Evolutionary conservation across 2,113 vertebrate genomes (phyloP).

Genomic region (Phaetusa simplex): DNA sequence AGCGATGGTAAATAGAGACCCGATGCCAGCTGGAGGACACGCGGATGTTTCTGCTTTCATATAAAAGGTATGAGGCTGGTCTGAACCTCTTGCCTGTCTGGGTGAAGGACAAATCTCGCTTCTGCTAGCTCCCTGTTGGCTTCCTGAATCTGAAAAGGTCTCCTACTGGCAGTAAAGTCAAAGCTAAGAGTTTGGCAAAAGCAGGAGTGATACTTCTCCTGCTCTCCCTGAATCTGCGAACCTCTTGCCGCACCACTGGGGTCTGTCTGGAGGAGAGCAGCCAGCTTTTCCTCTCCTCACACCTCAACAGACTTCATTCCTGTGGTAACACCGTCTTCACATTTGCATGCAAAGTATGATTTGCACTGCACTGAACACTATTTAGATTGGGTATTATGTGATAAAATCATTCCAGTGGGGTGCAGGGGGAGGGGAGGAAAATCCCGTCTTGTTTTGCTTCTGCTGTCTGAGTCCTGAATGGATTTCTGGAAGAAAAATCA

Average conservation of each 20-base stretch:
- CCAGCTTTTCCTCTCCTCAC: background rate
- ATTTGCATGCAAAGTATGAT: constrained; percentile 30
- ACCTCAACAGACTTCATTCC: constrained; percentile 16
- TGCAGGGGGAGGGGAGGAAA: background rate
- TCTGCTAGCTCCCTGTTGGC: background rate
- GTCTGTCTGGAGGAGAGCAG: background rate
- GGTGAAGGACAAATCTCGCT: background rate
- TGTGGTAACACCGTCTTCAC: background rate
- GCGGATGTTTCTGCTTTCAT: background rate
- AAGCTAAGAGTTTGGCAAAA: background rate
- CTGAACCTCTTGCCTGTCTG: background rate
- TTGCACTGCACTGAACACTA: background rate
- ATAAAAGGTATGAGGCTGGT: background rate
- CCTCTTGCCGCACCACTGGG: background rate
- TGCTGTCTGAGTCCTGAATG: background rate
- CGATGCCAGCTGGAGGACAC: background rate
- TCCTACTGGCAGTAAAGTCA: background rate
- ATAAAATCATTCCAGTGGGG: background rate
- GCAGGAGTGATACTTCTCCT: background rate
- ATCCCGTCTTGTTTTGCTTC: background rate
- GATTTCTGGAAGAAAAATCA: background rate
- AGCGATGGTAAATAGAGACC: background rate
- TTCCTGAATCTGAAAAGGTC: background rate
- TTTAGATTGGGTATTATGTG: background rate
- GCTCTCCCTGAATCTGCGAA: background rate